Evolutionary conservation across 2,113 vertebrate genomes (phyloP).

Genomic region (Engystomops pustulosus): DNA sequence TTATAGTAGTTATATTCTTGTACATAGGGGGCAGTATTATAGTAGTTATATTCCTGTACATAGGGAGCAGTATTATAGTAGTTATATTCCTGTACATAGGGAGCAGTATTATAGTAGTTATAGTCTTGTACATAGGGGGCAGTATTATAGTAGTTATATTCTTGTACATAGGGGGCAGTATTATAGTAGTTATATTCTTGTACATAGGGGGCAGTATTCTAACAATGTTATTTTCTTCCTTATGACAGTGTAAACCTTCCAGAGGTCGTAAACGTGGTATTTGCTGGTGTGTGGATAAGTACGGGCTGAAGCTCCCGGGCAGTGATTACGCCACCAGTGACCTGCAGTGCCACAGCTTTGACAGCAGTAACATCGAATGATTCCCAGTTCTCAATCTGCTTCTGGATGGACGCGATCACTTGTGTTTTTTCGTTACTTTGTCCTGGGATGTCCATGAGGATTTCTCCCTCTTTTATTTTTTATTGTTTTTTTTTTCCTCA

Average conservation of each 20-base stretch:
- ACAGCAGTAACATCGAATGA: slow-evolving; percentile 95
- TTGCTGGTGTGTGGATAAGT: slow-evolving; percentile 99
- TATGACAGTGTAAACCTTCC: slow-evolving; percentile 91
- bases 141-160: slow-evolving; percentile 3
- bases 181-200: neutral
- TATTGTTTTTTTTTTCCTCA: slow-evolving; percentile 33
- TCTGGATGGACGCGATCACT: slow-evolving; percentile 10
- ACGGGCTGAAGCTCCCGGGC: slow-evolving; percentile 92
- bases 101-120: neutral
- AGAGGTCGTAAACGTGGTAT: slow-evolving; percentile 95
- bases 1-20: no score
- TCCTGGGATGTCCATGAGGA: slow-evolving; percentile 37
- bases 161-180: neutral
- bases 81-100: no score
- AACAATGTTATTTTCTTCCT: neutral
- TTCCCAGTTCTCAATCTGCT: neutral
- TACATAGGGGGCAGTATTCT: neutral
- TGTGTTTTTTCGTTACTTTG: slow-evolving; percentile 39
- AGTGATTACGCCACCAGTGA: slow-evolving; percentile 90
- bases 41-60: no score
- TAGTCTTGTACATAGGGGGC: neutral
- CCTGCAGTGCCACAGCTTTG: slow-evolving; percentile 94
- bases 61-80: no score
- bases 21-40: no score
- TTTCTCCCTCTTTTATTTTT: slow-evolving; percentile 23